Conservation (phyloP, 2,888 invertebrate species). For the Apomyelois bistriatella region DNA sequence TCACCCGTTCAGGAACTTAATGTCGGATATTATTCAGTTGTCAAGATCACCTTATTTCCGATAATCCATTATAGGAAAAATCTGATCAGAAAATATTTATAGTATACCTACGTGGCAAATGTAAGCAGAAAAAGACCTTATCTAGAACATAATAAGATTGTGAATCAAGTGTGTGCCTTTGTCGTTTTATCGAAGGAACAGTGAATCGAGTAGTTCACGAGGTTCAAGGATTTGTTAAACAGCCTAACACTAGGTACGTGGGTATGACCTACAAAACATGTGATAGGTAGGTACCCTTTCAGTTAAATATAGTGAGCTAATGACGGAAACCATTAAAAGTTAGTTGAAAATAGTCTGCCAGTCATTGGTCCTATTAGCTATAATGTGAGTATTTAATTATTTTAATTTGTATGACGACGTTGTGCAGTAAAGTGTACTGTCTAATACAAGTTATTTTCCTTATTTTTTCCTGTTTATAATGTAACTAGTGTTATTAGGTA, state of each 20-base stretch:
- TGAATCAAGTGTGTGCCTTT: neutral
- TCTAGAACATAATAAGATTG: neutral
- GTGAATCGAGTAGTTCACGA: neutral
- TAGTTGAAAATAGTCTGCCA: neutral
- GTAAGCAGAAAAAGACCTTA: neutral
- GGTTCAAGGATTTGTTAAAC: conserved; percentile 3
- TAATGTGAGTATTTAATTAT: neutral
- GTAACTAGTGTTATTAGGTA: no score
- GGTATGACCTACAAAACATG: neutral
- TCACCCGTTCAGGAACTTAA: no score
- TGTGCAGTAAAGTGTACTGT: neutral
- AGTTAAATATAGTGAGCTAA: neutral
- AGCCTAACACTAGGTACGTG: neutral
- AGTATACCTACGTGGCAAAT: no score
- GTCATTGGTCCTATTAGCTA: neutral
- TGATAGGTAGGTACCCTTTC: neutral
- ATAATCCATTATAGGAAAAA: conserved; percentile 1
- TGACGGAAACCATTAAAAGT: conserved; percentile 2
- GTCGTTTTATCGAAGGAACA: neutral
- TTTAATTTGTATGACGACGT: neutral
- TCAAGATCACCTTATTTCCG: neutral
- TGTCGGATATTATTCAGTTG: no score
- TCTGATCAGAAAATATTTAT: neutral
- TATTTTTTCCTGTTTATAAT: no score
- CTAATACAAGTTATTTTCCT: no score